Conservation (phyloP, 1,140 invertebrate species). For the Pseudomyrmex flavicornis region DNA sequence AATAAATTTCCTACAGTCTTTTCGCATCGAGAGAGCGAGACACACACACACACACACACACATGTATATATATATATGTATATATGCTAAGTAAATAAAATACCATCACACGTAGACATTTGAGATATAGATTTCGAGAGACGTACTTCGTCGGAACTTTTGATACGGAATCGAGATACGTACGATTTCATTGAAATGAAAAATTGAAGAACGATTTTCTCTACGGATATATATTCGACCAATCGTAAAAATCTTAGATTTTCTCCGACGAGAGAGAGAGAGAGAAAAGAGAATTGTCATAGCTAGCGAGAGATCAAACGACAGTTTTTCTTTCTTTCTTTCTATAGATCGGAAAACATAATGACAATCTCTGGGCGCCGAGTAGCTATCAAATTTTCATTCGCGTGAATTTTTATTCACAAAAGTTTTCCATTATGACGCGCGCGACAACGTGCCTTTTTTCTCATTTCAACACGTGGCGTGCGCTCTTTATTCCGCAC, state of each 20-base stretch:
- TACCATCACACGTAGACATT: neutral
- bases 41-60: neutral
- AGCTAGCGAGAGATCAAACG: neutral
- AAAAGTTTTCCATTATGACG: slow-evolving; percentile 28
- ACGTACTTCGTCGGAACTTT: neutral
- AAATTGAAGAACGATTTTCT: slow-evolving; percentile 2
- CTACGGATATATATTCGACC: neutral
- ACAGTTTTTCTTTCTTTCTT: neutral
- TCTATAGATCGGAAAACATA: neutral
- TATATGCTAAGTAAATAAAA: slow-evolving; percentile 19
- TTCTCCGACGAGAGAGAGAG: neutral
- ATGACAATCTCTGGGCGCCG: neutral
- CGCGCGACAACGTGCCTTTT: neutral
- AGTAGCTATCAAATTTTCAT: slow-evolving; percentile 14
- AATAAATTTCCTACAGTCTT: neutral
- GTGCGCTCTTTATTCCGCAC: slow-evolving; percentile 3
- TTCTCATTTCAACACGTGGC: neutral
- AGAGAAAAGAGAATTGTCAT: neutral
- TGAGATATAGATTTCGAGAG: neutral
- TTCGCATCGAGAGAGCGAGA: neutral
- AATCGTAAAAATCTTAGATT: neutral
- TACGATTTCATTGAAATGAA: neutral
- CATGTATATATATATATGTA: neutral
- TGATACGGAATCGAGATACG: neutral
- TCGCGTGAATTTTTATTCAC: neutral